phyloP scores from a whole-genome alignment of 2,113 vertebrate species.

The Typhlomys cinereus region DNA sequence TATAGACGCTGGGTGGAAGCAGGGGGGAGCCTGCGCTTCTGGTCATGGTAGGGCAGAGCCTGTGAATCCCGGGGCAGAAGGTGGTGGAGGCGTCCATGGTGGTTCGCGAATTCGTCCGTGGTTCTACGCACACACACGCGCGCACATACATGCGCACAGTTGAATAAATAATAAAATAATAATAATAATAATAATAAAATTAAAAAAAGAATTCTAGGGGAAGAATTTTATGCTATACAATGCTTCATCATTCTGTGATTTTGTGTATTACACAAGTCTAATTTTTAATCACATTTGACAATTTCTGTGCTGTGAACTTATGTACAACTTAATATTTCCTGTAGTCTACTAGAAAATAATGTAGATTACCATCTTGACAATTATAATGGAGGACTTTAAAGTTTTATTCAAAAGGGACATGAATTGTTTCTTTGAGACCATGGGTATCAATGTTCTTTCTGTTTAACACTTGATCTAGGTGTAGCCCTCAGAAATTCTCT shows the following conservation, averaged over 20 bases:
- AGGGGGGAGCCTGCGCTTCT: no score
- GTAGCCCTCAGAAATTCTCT: background rate
- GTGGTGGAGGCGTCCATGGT: no score
- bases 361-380: background rate
- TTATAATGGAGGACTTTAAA: background rate
- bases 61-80: no score
- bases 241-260: background rate
- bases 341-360: conserved; percentile 14
- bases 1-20: no score
- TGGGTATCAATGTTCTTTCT: background rate
- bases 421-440: conserved; percentile 29
- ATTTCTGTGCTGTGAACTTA: background rate
- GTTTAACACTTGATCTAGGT: background rate
- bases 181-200: no score
- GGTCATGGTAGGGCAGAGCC: no score
- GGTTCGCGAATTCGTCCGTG: no score
- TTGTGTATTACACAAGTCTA: no score
- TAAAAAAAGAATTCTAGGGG: background rate
- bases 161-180: no score
- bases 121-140: no score
- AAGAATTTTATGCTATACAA: background rate
- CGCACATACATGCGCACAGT: no score
- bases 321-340: background rate
- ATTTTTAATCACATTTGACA: background rate
- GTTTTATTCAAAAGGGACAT: conserved; percentile 1